phyloP scores from a whole-genome alignment of 2,113 vertebrate genomes.

The Neolamprologus longior region DNA sequence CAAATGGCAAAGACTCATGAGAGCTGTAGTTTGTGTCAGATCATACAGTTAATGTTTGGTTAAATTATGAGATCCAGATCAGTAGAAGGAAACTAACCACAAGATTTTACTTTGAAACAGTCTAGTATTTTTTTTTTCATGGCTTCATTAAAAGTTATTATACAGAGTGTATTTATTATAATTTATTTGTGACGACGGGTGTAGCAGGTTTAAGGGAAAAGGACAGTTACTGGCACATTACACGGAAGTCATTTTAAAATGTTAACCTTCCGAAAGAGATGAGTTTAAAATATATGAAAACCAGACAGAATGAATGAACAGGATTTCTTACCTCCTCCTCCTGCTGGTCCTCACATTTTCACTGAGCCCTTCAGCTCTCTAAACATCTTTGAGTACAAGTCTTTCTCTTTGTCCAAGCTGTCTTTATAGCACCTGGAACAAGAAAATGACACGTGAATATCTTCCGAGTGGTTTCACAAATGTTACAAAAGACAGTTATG shows the following conservation, averaged over 20 bases:
- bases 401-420: conserved; percentile 62
- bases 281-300: background rate
- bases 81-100: background rate
- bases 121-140: background rate
- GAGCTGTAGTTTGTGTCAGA: background rate
- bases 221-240: background rate
- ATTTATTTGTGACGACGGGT: background rate
- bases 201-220: background rate
- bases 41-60: background rate
- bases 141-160: background rate
- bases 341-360: conserved; percentile 5
- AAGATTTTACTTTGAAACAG: background rate
- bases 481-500: background rate
- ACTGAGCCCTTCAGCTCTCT: background rate
- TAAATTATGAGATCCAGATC: background rate
- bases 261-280: fast-evolving
- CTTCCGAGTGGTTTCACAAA: background rate
- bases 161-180: background rate
- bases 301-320: background rate
- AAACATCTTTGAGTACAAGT: conserved; percentile 70
- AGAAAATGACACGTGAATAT: background rate
- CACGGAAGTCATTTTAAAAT: background rate
- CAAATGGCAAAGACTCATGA: background rate
- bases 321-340: background rate
- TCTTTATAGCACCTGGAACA: conserved; percentile 57